A percentile compares a stretch with the other conserved stretches of the same genome.
Evolutionary conservation across 2,797 vertebrate species (phyloP).

Genomic region (Syndactyla subalaris): DNA sequence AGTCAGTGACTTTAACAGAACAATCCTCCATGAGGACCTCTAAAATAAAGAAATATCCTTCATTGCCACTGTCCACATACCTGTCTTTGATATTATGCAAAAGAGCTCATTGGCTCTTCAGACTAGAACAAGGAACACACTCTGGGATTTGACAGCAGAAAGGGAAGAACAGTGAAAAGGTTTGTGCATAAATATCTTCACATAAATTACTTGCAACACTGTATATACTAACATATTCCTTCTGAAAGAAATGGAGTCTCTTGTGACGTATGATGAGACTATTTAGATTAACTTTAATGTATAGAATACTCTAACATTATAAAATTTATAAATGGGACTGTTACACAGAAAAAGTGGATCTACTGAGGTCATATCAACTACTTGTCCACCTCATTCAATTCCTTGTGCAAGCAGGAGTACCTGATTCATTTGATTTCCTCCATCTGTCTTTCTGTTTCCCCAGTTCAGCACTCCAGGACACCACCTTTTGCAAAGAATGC

Average conservation of each 20-base stretch:
- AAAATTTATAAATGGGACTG: background rate
- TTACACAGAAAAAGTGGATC: background rate
- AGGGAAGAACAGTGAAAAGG: background rate
- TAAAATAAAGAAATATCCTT: background rate
- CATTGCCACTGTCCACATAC: background rate
- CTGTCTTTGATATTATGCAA: background rate
- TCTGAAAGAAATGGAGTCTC: background rate
- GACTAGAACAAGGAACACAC: background rate
- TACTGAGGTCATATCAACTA: background rate
- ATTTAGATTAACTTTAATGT: background rate
- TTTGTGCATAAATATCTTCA: background rate
- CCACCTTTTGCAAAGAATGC: conserved; percentile 62
- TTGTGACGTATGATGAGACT: background rate
- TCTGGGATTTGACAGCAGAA: background rate
- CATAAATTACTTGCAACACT: background rate
- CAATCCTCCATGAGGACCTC: background rate
- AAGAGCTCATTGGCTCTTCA: background rate
- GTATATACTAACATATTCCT: background rate
- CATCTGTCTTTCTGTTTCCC: conserved; percentile 67
- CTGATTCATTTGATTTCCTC: conserved; percentile 61
- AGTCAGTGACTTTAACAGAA: background rate
- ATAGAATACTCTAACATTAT: background rate
- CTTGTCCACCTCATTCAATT: conserved; percentile 47
- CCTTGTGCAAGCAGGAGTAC: conserved; percentile 35
- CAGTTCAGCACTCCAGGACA: conserved; percentile 57